A percentile compares a stretch with the other conserved stretches of the same genome.
Evolutionary conservation across 2,888 invertebrate species (phyloP).

Genomic region (Scrobipalpa costella): DNA sequence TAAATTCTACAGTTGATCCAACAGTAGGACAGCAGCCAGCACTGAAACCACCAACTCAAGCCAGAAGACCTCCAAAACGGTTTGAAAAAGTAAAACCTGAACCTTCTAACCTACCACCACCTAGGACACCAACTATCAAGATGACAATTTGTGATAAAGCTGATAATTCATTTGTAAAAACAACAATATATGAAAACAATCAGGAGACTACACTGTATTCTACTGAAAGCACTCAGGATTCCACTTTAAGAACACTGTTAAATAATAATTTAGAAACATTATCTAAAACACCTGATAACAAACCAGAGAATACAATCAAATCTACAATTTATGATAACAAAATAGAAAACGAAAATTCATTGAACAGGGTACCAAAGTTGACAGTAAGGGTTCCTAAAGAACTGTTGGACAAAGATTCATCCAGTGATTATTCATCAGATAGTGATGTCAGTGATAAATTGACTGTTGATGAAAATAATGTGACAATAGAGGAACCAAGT

Average conservation of each 20-base stretch:
- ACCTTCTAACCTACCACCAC: constrained; percentile 33
- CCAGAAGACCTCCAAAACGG: constrained; percentile 70
- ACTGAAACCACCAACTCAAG: constrained; percentile 66
- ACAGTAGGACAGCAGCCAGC: constrained; percentile 59
- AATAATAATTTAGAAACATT: constrained; percentile 66
- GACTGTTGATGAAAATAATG: constrained; percentile 78
- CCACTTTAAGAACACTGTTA: constrained; percentile 53
- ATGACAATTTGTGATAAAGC: constrained; percentile 78
- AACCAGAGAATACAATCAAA: constrained; percentile 65
- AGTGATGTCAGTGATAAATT: constrained; percentile 83
- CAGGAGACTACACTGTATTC: constrained; percentile 55
- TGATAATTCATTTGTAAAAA: constrained; percentile 74
- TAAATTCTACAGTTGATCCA: constrained; percentile 77
- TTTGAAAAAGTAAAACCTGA: constrained; percentile 62
- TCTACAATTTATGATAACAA: constrained; percentile 76
- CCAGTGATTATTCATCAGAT: constrained; percentile 78
- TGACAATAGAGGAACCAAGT: constrained; percentile 42
- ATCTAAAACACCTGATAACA: constrained; percentile 55
- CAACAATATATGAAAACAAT: constrained; percentile 69
- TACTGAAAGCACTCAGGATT: constrained; percentile 17
- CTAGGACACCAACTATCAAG: constrained; percentile 69
- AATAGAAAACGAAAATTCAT: constrained; percentile 66
- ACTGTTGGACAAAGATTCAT: constrained; percentile 77
- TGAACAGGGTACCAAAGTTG: constrained; percentile 84
- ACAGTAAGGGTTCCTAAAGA: constrained; percentile 85